phyloP scores from a whole-genome alignment of 2,113 vertebrate genomes.

The Sphaerodactylus townsendi region DNA sequence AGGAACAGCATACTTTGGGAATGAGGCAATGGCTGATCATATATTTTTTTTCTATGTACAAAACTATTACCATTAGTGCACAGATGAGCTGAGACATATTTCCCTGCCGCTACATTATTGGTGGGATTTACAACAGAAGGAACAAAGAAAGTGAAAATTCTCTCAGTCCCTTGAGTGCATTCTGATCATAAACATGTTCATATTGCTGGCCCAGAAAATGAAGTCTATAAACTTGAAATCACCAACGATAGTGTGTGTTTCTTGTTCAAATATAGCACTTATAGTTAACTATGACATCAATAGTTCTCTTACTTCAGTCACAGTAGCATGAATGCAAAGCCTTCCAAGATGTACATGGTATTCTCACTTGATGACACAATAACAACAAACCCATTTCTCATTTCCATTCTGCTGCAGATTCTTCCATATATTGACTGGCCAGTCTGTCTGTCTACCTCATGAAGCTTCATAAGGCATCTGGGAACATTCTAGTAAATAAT shows the following conservation, averaged over 20 bases:
- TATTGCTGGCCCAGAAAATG: neutral
- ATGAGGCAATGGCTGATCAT: neutral
- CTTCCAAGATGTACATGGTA: neutral
- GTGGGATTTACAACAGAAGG: neutral
- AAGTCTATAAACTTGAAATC: neutral
- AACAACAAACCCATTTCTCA: neutral
- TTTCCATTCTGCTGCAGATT: neutral
- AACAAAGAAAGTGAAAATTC: neutral
- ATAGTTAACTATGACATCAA: neutral
- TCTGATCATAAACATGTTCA: neutral
- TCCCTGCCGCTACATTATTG: neutral
- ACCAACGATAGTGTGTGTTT: neutral
- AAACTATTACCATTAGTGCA: conserved; percentile 30
- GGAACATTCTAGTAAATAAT: too few species aligned
- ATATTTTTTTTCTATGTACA: neutral
- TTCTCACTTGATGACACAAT: too few species aligned
- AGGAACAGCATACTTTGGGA: conserved; percentile 16
- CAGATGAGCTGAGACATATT: conserved; percentile 1
- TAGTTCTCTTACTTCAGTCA: neutral
- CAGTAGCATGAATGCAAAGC: neutral
- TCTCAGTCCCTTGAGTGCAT: neutral
- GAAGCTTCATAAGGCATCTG: too few species aligned
- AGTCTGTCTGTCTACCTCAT: too few species aligned
- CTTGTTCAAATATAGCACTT: neutral
- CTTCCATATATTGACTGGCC: too few species aligned